Conservation (phyloP, 92 coral and sea anemone species). For the Micromussa lordhowensis region DNA sequence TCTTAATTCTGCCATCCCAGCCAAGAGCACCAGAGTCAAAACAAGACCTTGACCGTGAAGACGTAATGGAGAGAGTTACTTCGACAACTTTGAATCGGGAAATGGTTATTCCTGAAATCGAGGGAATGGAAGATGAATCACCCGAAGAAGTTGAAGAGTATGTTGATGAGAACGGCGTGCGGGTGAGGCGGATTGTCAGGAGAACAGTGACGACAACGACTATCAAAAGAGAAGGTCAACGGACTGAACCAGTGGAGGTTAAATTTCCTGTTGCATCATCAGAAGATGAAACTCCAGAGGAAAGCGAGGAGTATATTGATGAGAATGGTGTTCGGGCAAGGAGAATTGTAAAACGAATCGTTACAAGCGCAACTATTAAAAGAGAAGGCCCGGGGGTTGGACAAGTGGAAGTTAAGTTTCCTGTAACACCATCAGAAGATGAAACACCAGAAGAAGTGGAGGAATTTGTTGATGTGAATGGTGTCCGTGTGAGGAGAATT, state of each 20-base stretch:
- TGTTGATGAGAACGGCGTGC: conserved; percentile 65
- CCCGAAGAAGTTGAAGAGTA: conserved; percentile 49
- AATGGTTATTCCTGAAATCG: conserved; percentile 1
- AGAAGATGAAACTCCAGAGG: conserved; percentile 21
- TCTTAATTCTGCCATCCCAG: background rate
- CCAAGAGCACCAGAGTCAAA: background rate
- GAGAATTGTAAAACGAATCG: conserved; percentile 33
- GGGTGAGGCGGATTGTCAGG: conserved; percentile 31
- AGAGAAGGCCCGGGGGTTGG: background rate
- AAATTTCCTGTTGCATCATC: background rate
- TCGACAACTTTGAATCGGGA: conserved; percentile 9
- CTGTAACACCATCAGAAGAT: conserved; percentile 4
- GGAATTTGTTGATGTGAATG: conserved; percentile 72
- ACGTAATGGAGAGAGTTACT: background rate
- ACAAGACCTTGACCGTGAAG: background rate
- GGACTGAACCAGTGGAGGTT: background rate
- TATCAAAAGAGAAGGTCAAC: background rate
- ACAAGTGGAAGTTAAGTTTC: conserved; percentile 1
- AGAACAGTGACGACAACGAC: conserved; percentile 57
- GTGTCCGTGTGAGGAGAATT: conserved; percentile 45
- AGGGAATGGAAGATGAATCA: background rate
- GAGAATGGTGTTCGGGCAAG: conserved; percentile 60
- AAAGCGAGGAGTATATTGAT: conserved; percentile 69
- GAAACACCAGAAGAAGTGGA: conserved; percentile 45
- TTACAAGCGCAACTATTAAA: conserved; percentile 46